phyloP scores from a whole-genome alignment of 2,113 vertebrate genomes.

The Arizona elegans region DNA sequence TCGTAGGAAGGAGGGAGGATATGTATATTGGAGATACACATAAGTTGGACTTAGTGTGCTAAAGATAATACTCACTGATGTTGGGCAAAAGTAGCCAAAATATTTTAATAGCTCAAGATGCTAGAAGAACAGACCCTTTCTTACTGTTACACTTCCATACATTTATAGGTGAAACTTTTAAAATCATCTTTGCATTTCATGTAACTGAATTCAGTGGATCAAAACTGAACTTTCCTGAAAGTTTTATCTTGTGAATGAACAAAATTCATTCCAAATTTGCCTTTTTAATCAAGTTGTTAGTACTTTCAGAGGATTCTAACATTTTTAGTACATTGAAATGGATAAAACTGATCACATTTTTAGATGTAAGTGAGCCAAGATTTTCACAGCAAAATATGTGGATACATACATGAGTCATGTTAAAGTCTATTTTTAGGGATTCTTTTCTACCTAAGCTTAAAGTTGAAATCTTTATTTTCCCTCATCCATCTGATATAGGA shows the following conservation, averaged over 20 bases:
- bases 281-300: not conserved
- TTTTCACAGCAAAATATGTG: not conserved
- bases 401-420: not conserved
- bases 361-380: not conserved
- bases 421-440: not conserved
- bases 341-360: not conserved
- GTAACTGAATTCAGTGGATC: not conserved
- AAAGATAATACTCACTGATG: not conserved
- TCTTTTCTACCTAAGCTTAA: not conserved
- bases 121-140: not conserved
- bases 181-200: not conserved
- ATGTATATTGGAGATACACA: not conserved
- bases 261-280: not conserved
- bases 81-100: not conserved
- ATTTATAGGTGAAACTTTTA: not conserved
- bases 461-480: not conserved
- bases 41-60: not conserved
- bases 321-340: not conserved
- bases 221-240: not conserved
- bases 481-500: not conserved
- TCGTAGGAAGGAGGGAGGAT: not conserved
- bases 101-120: not conserved
- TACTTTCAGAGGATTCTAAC: not conserved
- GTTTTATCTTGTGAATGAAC: not conserved
- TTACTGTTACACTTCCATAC: not conserved